Evolutionary conservation across 1,140 invertebrate species (phyloP).

Genomic region (Ceratoteleas bidentatus): DNA sequence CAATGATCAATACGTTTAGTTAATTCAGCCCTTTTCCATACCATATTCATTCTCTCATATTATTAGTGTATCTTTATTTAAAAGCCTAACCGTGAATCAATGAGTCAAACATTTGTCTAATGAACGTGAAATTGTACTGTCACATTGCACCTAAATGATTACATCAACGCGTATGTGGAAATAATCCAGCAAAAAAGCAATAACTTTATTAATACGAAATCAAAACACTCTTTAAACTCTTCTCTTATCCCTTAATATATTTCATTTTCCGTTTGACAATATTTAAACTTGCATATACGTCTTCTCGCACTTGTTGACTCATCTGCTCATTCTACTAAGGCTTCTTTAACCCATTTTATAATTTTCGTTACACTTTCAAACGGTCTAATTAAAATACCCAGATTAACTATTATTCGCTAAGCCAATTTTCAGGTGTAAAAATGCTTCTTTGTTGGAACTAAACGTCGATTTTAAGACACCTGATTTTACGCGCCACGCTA

Average conservation of each 20-base stretch:
- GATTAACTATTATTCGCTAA: neutral
- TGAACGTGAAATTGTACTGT: neutral
- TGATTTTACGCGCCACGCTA: too few species aligned
- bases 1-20: too few species aligned
- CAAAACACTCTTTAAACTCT: slow-evolving; percentile 29
- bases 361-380: slow-evolving; percentile 33
- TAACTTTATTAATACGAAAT: slow-evolving; percentile 23
- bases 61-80: too few species aligned
- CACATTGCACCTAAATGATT: neutral
- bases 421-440: too few species aligned
- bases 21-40: too few species aligned
- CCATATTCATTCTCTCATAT: too few species aligned
- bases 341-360: slow-evolving; percentile 52
- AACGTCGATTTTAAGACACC: too few species aligned
- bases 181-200: neutral
- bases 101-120: too few species aligned
- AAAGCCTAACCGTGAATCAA: too few species aligned
- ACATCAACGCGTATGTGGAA: neutral
- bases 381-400: slow-evolving; percentile 20
- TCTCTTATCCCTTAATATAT: slow-evolving; percentile 4
- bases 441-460: too few species aligned
- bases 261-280: neutral
- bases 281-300: slow-evolving; percentile 45
- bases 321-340: slow-evolving; percentile 27
- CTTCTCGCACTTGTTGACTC: slow-evolving; percentile 52